Base-by-base conservation (phyloP, 30 jellyfish, hydroid and myxozoan genomes). In the Mastigias papua region DNA sequence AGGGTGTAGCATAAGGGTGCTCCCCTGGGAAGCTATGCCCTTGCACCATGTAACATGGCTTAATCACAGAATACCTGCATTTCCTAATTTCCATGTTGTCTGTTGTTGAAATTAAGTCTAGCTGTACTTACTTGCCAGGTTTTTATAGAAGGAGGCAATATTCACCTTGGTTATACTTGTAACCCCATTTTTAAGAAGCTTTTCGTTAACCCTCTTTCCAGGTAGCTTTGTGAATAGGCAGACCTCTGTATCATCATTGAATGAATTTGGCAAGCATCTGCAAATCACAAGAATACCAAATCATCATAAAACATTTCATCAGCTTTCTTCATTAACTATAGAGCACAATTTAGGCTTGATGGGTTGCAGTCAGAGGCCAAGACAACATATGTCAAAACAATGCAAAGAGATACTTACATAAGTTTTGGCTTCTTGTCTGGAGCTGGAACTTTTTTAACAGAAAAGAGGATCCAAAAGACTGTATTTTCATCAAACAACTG, bases 161-260 rank as follows among this genome's bases (percentile, higher is more conserved):
- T 20, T 63, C 65, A 85, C 99, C 97, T 94, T 94, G 2, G 93
- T 71, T 22, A 94, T 69, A 37, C 68, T 67, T 48, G 95, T 79
- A 29, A 94, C 91, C 1, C 97, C 97, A 78, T 84, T 89, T 25
- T 37, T 89, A 51, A 75, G 33, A 13, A 94, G 87, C 31, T 31
- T 68, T 35, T 86, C 97, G 64, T 78, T 89, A 58, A 90, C 84
- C 46, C 58, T 92, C 78, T 94, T 94, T 31, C 99, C 99, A 54
- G 99, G 97, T 68, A 89, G 82, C 51, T 85, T 85, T 32, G 97
- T 11, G 73, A 94, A 74, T 64, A 89, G 49, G 49, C 99, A 94
- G n/a, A 94, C 93, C 35, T 94, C 99, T 31, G 80, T 16, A 7
- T 48, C 81, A 33, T 68, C 89, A 69, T 86, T 51, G 22, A 94